A percentile compares a stretch with the other conserved stretches of the same genome.
phyloP scores from a whole-genome alignment of 2,113 vertebrate species.

The Todiramphus saurophagus region DNA sequence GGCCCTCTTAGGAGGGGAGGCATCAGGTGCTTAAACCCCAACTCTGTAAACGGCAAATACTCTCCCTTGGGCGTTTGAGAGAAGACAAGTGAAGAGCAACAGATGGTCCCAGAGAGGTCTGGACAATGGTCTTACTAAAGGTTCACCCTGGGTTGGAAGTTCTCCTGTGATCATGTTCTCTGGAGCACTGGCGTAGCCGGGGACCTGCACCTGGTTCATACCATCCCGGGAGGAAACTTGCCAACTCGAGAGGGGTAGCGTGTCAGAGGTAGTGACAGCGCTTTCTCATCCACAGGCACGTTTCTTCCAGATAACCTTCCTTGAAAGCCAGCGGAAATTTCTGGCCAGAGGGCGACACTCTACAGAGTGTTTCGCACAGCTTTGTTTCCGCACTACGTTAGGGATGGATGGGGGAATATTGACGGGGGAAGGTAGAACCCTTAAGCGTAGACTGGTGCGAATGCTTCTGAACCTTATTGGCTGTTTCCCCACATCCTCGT shows the following conservation, averaged over 20 bases:
- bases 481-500: neutral
- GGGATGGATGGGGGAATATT: neutral
- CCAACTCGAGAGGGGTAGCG: accelerated
- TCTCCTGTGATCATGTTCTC: neutral
- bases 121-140: neutral
- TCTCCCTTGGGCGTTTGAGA: neutral
- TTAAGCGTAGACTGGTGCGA: neutral
- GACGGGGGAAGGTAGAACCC: neutral
- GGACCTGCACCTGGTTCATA: neutral
- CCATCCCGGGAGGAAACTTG: neutral
- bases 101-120: neutral
- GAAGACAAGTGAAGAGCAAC: neutral
- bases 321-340: neutral
- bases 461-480: neutral
- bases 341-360: neutral
- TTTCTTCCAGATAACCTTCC: neutral
- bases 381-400: neutral
- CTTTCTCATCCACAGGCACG: neutral
- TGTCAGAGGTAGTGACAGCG: neutral
- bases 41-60: neutral
- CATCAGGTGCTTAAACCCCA: neutral
- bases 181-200: neutral
- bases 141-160: neutral
- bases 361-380: neutral
- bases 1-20: neutral